Evolutionary conservation across 2,113 vertebrate genomes (phyloP), one percentile per base, ranked within the genome.

Genomic region (Hystrix brachyura): DNA sequence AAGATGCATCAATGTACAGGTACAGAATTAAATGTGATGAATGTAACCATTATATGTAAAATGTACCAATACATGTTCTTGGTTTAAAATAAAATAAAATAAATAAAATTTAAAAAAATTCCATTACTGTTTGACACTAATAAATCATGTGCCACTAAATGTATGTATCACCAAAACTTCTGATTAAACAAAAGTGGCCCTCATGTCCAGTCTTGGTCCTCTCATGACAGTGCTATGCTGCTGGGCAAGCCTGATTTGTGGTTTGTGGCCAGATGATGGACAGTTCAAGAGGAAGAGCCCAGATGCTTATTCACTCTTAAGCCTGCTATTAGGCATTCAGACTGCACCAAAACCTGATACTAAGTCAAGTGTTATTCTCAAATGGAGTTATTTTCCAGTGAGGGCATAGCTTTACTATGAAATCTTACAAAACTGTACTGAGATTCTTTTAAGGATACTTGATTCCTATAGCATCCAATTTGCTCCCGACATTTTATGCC

Each of bases 121-220:
- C 14, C n/a, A 79, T 90, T 96, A 94, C 11, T 43, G 11, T 67
- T 13, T 74, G 90, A 57, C 43, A 76, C 59, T 82, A 96, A 97
- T 96, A 93, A 95, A 95, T 97, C 86, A 91, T 72, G 72, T 48
- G 23, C 34, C 23, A 53, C 15, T 90, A 81, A 81, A 90, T 2
- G 87, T 65, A 72, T 48, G 23, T 84, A 78, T 94, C 23, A 15
- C 53, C 51, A 27, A 94, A 95, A 94, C 3, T 48, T 96, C 18
- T 62, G 78, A 86, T 86, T 78, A 91, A 88, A 71, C 34, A 82
- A 88, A 91, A 34, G 1, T 46, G 62, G 15, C 11, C 6, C n/a
- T 81, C 1, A 3, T 60, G 43, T 53, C 60, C 1, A 1, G 1
- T 38, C 23, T 64, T 53, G 46, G 74, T 38, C 5, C 55, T 27